A percentile compares a stretch with the other conserved stretches of the same genome.
phyloP scores from a whole-genome alignment of 2,797 vertebrate genomes.

The Sphenopsis melanotis region DNA sequence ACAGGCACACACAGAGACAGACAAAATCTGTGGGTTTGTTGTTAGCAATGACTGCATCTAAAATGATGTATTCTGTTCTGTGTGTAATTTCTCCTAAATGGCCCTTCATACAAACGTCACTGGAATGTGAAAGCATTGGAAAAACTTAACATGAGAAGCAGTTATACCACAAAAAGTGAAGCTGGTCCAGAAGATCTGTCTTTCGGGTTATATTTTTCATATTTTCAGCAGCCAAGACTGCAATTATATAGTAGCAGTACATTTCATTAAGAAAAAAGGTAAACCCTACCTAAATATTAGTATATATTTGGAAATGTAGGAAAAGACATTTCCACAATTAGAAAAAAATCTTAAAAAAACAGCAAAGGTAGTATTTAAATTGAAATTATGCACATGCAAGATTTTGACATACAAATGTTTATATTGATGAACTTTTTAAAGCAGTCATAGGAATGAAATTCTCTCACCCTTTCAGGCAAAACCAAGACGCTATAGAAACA shows the following conservation, averaged over 20 bases:
- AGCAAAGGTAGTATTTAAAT: not conserved
- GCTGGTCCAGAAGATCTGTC: not conserved
- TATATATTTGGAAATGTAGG: not conserved
- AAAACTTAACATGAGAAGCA: not conserved
- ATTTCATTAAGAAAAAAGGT: not conserved
- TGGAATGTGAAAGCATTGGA: not conserved
- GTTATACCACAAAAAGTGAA: not conserved
- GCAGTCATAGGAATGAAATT: not conserved
- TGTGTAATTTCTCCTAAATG: not conserved
- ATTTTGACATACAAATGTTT: not conserved
- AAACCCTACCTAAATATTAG: not conserved
- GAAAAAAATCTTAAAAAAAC: not conserved
- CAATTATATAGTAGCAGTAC: not conserved
- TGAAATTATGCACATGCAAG: not conserved
- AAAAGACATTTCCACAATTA: not conserved
- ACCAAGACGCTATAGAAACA: not conserved
- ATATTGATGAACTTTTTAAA: not conserved
- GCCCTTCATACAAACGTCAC: not conserved
- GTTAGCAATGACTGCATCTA: not conserved
- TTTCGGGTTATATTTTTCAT: not conserved
- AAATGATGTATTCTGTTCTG: not conserved
- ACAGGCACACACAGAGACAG: rapidly evolving
- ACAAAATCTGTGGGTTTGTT: not conserved
- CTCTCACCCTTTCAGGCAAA: not conserved
- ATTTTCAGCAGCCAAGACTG: not conserved